Evolutionary conservation across 2,797 vertebrate species (phyloP), one percentile per base, ranked within the genome.

Genomic region (Sphaeramia orbicularis): DNA sequence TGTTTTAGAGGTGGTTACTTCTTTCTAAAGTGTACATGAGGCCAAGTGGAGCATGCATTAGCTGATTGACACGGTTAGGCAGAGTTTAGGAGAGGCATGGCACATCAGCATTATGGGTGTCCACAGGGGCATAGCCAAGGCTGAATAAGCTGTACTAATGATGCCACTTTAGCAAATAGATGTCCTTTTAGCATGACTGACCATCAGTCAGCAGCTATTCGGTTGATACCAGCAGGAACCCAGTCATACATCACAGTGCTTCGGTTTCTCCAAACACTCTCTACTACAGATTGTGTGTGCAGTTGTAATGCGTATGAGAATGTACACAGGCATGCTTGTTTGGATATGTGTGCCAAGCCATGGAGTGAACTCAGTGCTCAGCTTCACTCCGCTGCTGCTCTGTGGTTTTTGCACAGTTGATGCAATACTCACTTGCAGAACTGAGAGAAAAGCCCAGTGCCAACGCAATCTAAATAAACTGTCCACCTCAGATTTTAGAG

Each of bases 381-480:
- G 83, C 78, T 90, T 78, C 83, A 74, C 78, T 69, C 70, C 75
- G 68, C 70, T 76, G 78, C 79, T 61, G 49, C 72, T 71, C 59
- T 66, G 79, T 42, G 74, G 53, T 71, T 62, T 61, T 62, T 57
- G 40, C 52, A 69, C 63, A 76, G 81, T 77, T 71, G 66, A 80
- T 72, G 66, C 61, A 78, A 78, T 47, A 62, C 58, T 62, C 71
- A 80, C 73, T 88, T 80, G 56, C 65, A 71, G 76, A 86, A 76
- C 59, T 62, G 71, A 82, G 74, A 56, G 54, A 76, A 53, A 59
- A 24, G 37, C 62, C 65, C 57, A 51, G 19, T 59, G 69, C 73
- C 71, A 81, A 24, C 50, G 49, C 43, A 82, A 84, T 87, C 76
- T 87, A 90, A 92, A 92, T 85, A 93, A 90, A 90, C 79, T 75